Conservation (phyloP, 2,888 invertebrate species). For the Drosophila limbata region DNA sequence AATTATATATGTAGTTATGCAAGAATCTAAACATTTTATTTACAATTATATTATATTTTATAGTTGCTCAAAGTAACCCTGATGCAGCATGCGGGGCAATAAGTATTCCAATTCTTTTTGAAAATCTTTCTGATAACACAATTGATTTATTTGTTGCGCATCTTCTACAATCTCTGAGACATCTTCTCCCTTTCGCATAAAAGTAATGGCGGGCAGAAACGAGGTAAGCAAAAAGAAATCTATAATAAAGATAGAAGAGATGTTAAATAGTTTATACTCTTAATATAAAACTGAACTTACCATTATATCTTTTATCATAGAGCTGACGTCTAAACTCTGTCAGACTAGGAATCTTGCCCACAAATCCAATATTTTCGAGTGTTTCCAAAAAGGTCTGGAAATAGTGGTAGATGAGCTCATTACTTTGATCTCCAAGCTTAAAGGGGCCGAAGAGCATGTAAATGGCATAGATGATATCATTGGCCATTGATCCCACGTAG, state of each 20-base stretch:
- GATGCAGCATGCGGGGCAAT: conserved; percentile 42
- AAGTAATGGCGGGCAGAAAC: conserved; percentile 35
- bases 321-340: conserved; percentile 55
- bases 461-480: conserved; percentile 59
- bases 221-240: conserved; percentile 39
- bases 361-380: conserved; percentile 50
- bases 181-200: conserved; percentile 38
- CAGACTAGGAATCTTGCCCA: conserved; percentile 56
- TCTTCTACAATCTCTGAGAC: conserved; percentile 13
- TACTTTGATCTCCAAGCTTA: conserved; percentile 39
- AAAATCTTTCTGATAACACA: conserved; percentile 38
- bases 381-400: conserved; percentile 56
- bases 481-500: conserved; percentile 61
- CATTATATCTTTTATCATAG: conserved; percentile 47
- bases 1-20: not conserved
- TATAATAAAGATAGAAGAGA: conserved; percentile 8
- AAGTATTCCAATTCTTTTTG: conserved; percentile 29
- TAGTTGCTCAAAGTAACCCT: conserved; percentile 39
- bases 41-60: not conserved
- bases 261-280: not conserved
- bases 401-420: conserved; percentile 63
- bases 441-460: conserved; percentile 57
- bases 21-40: not conserved
- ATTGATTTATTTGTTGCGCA: not conserved
- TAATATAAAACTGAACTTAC: conserved; percentile 33